Conservation (phyloP, 2,113 vertebrate species). For the Siniperca chuatsi region DNA sequence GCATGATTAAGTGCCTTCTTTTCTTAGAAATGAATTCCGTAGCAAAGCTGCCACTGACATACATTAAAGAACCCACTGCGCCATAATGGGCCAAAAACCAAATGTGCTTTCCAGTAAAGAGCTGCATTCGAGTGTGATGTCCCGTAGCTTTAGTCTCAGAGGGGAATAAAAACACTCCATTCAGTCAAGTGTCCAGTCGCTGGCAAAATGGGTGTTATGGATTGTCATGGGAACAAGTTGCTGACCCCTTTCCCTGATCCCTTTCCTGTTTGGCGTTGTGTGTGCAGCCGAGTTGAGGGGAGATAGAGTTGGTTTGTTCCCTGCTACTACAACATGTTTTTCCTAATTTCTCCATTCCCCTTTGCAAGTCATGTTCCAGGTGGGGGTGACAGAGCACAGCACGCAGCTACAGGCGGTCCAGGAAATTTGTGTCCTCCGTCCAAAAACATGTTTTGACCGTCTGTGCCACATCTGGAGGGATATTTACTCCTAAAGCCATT, state of each 20-base stretch:
- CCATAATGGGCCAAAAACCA: background rate
- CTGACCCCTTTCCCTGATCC: constrained; percentile 80
- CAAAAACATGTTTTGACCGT: constrained; percentile 89
- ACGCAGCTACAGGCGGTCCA: constrained; percentile 72
- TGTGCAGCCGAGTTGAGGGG: constrained; percentile 47
- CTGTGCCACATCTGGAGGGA: constrained; percentile 83
- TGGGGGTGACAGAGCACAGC: constrained; percentile 74
- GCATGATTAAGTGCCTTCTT: constrained; percentile 19
- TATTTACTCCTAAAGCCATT: constrained; percentile 82
- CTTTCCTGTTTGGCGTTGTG: constrained; percentile 83
- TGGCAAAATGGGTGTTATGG: constrained; percentile 78
- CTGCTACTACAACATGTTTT: constrained; percentile 79
- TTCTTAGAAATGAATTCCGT: constrained; percentile 14
- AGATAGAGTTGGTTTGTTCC: constrained; percentile 69
- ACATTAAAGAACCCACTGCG: background rate
- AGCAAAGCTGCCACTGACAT: background rate
- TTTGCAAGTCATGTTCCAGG: constrained; percentile 75
- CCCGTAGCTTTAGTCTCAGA: constrained; percentile 30
- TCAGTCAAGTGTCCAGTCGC: constrained; percentile 36
- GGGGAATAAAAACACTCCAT: constrained; percentile 49
- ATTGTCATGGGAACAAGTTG: constrained; percentile 78
- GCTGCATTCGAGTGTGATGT: constrained; percentile 29
- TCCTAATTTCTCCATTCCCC: constrained; percentile 60
- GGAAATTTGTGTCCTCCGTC: constrained; percentile 82
- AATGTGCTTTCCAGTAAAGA: constrained; percentile 54